Percentiles rank a stretch among this genome's conserved stretches.
These are phyloP conservation scores for Palythoa heliodiscus DNA, from an alignment of 92 coral and sea anemone species.

Conservation along the genomic window DNA sequence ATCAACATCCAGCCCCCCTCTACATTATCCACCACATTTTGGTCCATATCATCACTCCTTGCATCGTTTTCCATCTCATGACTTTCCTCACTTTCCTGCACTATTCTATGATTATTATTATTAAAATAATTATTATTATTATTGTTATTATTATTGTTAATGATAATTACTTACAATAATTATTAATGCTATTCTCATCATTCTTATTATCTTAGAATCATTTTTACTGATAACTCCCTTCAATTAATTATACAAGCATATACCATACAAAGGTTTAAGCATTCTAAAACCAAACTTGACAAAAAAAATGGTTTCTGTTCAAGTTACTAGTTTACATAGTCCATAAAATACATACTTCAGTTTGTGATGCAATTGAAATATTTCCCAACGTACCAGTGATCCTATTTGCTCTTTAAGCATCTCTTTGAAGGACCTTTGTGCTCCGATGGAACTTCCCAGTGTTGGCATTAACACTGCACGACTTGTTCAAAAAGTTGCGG, in stretches of 20 bases:
- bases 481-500: neutral
- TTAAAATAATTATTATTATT: too few species aligned
- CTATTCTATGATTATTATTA: too few species aligned
- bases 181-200: too few species aligned
- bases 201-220: neutral
- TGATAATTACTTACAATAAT: too few species aligned
- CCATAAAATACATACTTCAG: neutral
- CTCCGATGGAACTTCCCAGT: neutral
- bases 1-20: too few species aligned
- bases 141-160: too few species aligned
- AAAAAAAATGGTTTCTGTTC: neutral
- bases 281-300: neutral
- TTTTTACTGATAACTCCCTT: neutral
- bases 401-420: constrained; percentile 16
- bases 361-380: neutral
- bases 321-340: neutral
- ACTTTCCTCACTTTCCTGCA: too few species aligned
- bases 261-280: neutral
- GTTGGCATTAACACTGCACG: neutral
- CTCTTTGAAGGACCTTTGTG: constrained; percentile 9
- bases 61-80: too few species aligned
- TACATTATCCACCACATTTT: too few species aligned
- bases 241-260: neutral
- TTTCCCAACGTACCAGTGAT: neutral
- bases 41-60: too few species aligned